Base-by-base conservation (phyloP, 2,113 vertebrate species). In the Ancistrus triradiatus region DNA sequence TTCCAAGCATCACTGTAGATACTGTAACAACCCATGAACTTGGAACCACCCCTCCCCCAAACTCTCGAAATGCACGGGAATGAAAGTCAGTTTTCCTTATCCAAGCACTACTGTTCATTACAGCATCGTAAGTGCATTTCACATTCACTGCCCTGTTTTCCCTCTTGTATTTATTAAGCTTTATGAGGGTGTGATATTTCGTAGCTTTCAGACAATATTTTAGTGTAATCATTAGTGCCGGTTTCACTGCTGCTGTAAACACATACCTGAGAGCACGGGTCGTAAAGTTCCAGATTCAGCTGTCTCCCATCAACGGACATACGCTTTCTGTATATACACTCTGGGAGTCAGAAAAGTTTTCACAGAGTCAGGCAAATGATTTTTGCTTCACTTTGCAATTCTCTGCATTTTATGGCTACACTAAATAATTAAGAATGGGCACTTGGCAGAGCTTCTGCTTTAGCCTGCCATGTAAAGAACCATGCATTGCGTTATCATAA, bases 311-410 rank as follows among this genome's bases (percentile, higher is more conserved):
- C 90, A 77, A 94, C 73, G 56, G 74, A 87, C 63, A 93, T 74
- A 42, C 86, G 83, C 46, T 93, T 93, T 35, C 81, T 88, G 74
- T 93, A 94, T 63, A 93, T 86, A 63, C 90, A 91, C 78, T 94
- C 92, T 95, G 72, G 78, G 68, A 0, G 15, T 40, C 66, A 17
- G 37, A 25, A 51, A 14, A 11, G 53, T 21, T 25, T 13, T 35
- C 37, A 73, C 50, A 22, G 37, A 15, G 55, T 21, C 52, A 58
- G 48, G 35, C 17, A 50, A 37, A 28, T 15, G 21, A 7, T 17
- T n/a, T 56, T n/a, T 42, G 44, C 31, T 42, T 37, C 17, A 11
- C 42, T 24, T 18, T 37, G 52, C 55, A 63, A 24, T 49, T 49
- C 43, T 46, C 37, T 21, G 11, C 37, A 50, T 28, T 64, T 68